These are phyloP conservation scores for Lamellibrachia columna DNA, from an alignment of 2,888 invertebrate species.

Conservation along the genomic window DNA sequence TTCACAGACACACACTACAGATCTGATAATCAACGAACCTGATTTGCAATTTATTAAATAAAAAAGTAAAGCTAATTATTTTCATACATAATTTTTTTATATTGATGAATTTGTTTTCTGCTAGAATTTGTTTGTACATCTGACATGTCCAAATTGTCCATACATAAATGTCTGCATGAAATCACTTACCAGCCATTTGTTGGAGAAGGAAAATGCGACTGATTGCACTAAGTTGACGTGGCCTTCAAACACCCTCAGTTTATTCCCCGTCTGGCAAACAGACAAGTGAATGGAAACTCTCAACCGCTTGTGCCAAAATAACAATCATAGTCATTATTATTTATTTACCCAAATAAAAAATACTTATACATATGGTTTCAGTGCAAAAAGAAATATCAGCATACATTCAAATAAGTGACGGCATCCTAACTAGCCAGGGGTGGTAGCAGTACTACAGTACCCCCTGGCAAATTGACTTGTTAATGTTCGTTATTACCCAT, in stretches of 20 bases:
- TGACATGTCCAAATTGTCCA: background rate
- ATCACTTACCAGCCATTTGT: conserved; percentile 52
- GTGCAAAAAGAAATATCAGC: background rate
- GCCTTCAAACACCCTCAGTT: conserved; percentile 51
- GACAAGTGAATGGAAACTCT: background rate
- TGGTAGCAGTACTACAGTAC: too few relatives aligned
- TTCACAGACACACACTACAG: background rate
- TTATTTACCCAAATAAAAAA: background rate
- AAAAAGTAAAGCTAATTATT: background rate
- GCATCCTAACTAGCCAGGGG: too few relatives aligned
- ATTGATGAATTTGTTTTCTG: too few relatives aligned
- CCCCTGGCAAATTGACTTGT: too few relatives aligned
- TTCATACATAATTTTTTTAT: background rate
- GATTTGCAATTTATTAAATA: too few relatives aligned
- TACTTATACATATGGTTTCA: background rate
- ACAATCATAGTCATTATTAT: background rate
- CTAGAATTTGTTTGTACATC: background rate
- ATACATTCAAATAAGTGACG: too few relatives aligned
- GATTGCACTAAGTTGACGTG: conserved; percentile 60
- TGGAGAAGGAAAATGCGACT: conserved; percentile 56
- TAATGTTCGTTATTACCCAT: too few relatives aligned
- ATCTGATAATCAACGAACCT: too few relatives aligned
- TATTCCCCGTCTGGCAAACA: conserved; percentile 52
- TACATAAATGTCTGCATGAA: background rate
- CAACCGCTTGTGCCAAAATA: background rate